Base-by-base conservation (phyloP, 2,797 vertebrate genomes). In the Fratercula arctica region DNA sequence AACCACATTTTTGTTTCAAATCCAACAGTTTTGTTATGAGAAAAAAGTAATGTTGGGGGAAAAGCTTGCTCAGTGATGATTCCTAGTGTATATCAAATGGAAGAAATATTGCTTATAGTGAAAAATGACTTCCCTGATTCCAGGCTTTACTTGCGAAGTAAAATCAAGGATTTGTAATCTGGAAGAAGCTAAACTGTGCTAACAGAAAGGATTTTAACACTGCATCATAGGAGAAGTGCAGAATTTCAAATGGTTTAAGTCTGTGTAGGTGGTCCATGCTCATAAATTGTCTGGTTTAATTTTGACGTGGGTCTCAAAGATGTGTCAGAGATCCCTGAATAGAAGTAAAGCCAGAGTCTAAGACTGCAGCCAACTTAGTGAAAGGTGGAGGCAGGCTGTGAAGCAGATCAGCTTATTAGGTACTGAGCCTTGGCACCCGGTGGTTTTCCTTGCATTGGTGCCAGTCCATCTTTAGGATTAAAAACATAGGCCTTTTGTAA, bases 1-100 rank as follows among this genome's bases (percentile, higher is more conserved):
- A 92, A 72, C 77, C 53, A 68, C 91, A 96, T 93, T 96, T 97
- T 94, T 94, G 89, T 94, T 90, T 95, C 75, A 96, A 95, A 95
- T 90, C 82, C 91, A 94, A 69, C 43, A 86, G 26, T 46, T 77
- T 74, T 92, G 53, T 94, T 95, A 93, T 48, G 80, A 91, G 81
- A 91, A 88, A 79, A 88, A 93, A 93, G 50, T 91, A 95, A 85
- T 81, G 80, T 77, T 51, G 60, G 48, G 88, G 67, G 24, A 57
- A 85, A 90, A 66, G 33, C 54, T 95, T 96, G 60, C 79, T 31
- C 37, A 86, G 68, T 85, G 75, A 72, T 89, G 56, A 83, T 86
- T 92, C 41, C 59, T 72, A 50, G 43, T 61, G 51, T 81, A 74
- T 76, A 72, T 86, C 81, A 96, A 96, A 92, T 94, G 59, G 87